Evolutionary conservation across 2,888 invertebrate species (phyloP), one percentile per base, ranked within the genome.

Genomic region (Lordiphosa fenestrarum): DNA sequence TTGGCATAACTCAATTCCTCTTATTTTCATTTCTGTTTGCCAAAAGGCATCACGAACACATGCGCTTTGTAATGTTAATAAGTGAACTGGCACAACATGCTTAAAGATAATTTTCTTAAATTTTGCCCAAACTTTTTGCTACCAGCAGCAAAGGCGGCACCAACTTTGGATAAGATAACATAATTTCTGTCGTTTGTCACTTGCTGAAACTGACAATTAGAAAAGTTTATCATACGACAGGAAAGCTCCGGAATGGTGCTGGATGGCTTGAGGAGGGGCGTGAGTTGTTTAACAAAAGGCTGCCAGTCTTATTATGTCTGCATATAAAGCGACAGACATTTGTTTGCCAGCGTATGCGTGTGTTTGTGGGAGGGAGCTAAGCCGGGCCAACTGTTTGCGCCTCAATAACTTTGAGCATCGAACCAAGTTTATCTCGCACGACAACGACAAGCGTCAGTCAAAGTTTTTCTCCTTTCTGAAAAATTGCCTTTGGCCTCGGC

Each of bases 121-220:
- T 78, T 75, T 37, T 21, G 41, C 40, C n/a, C 4, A 61, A 69
- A 59, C 36, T 36, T 58, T 39, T 61, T 51, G 13, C 56, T 69
- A 54, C 40, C 54, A 46, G 19, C 41, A 47, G 35, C 1, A n/a
- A 69, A 69, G 75, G 75, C 69, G 73, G 63, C 73, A 67, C 67
- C 71, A 83, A 83, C 77, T 83, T 80, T 44, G 25, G 84, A 73
- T 81, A 84, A 84, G 84, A 84, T 84, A 83, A 81, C 80, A 84
- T 82, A 82, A 83, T 84, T 84, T 83, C 82, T 81, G 81, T 77
- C 81, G 83, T 83, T 83, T 84, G 84, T 84, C 84, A 84, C 83
- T 84, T 84, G 78, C 70, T 77, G 74, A 72, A 84, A 82, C 84
- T 84, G 83, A 84, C 84, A 84, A 84, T 84, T 81, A 80, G 72